Base-by-base conservation (phyloP, 2,113 vertebrate genomes). In the Notarius lentiginosus region DNA sequence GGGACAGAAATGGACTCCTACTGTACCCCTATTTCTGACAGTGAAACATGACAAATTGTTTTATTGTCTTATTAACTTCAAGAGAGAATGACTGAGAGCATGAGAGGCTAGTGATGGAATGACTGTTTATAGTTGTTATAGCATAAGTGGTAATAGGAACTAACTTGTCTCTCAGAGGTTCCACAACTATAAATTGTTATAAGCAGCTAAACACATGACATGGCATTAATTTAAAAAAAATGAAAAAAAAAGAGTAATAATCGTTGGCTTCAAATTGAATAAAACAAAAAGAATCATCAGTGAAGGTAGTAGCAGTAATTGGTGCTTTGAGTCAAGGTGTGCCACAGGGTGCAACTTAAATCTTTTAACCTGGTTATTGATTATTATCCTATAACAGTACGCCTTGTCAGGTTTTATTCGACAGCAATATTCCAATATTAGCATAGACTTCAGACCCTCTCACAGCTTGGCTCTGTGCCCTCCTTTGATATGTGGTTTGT, bases 401-500 rank as follows among this genome's bases (percentile, higher is more conserved):
- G 18, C 4, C 2, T 70, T 47, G 7, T 47, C 70, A 49, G 9
- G 1, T 20, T 8, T 75, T 75, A 72, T 6, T 72, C 4, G 22
- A 24, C 9, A 63, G 22, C 22, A 68, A 30, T 14, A 49, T 75
- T 75, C 72, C 8, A 49, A 75, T 49, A 22, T 0, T 11, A 24
- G 22, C 22, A 76, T 53, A 27, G 24, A 55, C 27, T 77, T 77
- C 14, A 53, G 49, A 8, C 41, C 1, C 7, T 55, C 10, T 84
- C 75, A 65, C 76, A 77, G 68, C 27, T 47, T 73, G 41, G 47
- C 49, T 12, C 49, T 84, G 76, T 70, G 63, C 20, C 75, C 30
- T 27, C 17, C 68, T 61, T 86, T 89, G 85, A 87, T 89, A 84
- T 87, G 83, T 85, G 49, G n/a, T 70, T 89, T 86, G 83, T 80